A percentile compares a stretch with the other conserved stretches of the same genome.
Evolutionary conservation across 1,140 invertebrate genomes (phyloP).

Genomic region (Drosophila quadrilineata): DNA sequence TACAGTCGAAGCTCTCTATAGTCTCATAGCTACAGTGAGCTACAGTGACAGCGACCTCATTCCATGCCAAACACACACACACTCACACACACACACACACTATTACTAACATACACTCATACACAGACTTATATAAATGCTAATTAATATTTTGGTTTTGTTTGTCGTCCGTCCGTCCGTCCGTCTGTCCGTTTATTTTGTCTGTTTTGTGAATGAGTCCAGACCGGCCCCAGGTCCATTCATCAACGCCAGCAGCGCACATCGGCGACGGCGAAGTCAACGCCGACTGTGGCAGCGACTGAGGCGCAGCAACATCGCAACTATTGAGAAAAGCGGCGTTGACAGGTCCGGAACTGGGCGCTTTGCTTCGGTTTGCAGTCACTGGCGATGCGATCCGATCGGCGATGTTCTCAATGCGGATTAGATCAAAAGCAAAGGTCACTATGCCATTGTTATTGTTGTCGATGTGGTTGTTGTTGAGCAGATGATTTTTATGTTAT

Average conservation of each 20-base stretch:
- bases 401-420: neutral
- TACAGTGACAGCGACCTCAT: constrained; percentile 16
- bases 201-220: constrained; percentile 61
- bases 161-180: constrained; percentile 39
- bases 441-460: neutral
- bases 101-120: neutral
- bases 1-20: too few species aligned
- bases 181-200: too few species aligned
- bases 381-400: constrained; percentile 41
- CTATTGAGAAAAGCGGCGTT: constrained; percentile 21
- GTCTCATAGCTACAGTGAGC: neutral
- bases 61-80: constrained; percentile 9
- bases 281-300: too few species aligned
- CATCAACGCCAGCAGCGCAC: constrained; percentile 42
- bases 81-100: neutral
- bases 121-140: constrained; percentile 50
- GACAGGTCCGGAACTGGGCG: constrained; percentile 65
- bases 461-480: constrained; percentile 8
- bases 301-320: too few species aligned
- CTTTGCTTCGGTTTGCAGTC: constrained; percentile 59
- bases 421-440: constrained; percentile 37
- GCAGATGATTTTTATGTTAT: too few species aligned
- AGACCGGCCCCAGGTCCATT: constrained; percentile 47
- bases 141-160: constrained; percentile 74
- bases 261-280: too few species aligned